Percentiles rank a stretch among this genome's conserved stretches.
These are phyloP conservation scores for Pseudachorutes palmiensis DNA, from an alignment of 1,140 invertebrate genomes.

Conservation along the genomic window DNA sequence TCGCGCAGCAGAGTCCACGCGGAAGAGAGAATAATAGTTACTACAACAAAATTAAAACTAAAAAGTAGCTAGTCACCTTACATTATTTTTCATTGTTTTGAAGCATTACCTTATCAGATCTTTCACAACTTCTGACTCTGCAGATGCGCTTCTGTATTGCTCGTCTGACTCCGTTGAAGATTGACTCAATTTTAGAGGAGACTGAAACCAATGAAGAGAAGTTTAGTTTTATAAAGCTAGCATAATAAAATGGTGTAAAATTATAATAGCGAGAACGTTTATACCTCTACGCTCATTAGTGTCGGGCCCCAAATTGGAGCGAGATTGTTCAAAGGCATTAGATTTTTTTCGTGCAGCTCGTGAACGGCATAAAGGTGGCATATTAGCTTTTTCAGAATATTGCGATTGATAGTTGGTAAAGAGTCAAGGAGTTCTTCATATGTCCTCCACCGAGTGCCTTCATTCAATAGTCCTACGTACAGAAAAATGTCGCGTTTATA, in stretches of 20 bases:
- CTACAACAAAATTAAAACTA: slow-evolving; percentile 14
- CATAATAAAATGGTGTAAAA: no score
- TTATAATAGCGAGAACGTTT: no score
- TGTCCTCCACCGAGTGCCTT: slow-evolving; percentile 10
- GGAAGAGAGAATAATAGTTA: slow-evolving; percentile 53
- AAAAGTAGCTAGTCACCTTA: neutral
- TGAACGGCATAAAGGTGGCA: slow-evolving; percentile 71
- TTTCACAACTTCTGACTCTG: slow-evolving; percentile 57
- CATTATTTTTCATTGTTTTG: neutral
- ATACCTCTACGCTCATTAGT: slow-evolving; percentile 61
- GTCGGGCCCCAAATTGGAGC: slow-evolving; percentile 76
- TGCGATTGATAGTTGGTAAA: slow-evolving; percentile 58
- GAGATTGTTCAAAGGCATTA: slow-evolving; percentile 71
- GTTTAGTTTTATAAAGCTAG: no score
- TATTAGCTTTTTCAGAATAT: slow-evolving; percentile 64
- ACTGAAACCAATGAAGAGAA: neutral
- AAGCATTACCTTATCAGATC: slow-evolving; percentile 51
- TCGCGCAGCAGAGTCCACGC: slow-evolving; percentile 51
- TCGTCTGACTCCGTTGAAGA: neutral
- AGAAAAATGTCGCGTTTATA: neutral
- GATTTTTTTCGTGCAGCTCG: slow-evolving; percentile 60
- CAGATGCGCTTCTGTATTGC: slow-evolving; percentile 29
- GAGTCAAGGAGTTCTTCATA: slow-evolving; percentile 50
- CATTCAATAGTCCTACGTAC: slow-evolving; percentile 1
- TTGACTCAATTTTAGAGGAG: neutral